These are phyloP conservation scores for Lissocephala sabroskyi DNA, from an alignment of 2,888 invertebrate species.

Conservation along the genomic window DNA sequence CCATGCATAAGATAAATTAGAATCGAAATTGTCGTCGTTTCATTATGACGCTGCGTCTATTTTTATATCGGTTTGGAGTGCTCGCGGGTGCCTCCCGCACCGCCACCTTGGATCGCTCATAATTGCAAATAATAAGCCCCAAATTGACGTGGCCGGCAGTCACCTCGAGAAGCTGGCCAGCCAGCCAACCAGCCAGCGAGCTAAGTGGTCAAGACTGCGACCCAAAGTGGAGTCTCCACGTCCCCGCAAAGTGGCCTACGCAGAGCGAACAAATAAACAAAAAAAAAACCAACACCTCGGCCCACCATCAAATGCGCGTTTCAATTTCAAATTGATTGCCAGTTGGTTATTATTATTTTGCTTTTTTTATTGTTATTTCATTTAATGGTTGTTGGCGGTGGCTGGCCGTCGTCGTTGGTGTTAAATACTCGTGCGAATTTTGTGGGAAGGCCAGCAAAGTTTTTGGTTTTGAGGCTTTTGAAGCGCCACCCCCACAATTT, in stretches of 20 bases:
- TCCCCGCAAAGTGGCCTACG: conserved; percentile 45
- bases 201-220: neutral
- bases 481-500: conserved; percentile 50
- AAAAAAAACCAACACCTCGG: conserved; percentile 25
- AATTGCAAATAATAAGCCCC: conserved; percentile 57
- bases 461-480: conserved; percentile 1
- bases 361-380: conserved; percentile 43
- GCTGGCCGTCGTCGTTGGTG: conserved; percentile 32
- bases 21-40: conserved; percentile 8
- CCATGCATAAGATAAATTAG: conserved; percentile 14
- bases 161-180: conserved; percentile 4
- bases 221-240: neutral
- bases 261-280: conserved; percentile 11
- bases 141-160: conserved; percentile 53
- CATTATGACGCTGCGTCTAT: conserved; percentile 43
- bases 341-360: conserved; percentile 35
- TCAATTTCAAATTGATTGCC: conserved; percentile 64
- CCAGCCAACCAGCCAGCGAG: conserved; percentile 4
- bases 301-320: conserved; percentile 50
- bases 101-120: too few relatives aligned
- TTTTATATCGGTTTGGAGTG: conserved; percentile 31
- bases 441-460: conserved; percentile 47
- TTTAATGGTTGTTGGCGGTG: conserved; percentile 24
- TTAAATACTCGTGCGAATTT: conserved; percentile 62
- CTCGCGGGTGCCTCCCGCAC: conserved; percentile 31